Evolutionary conservation across 2,113 vertebrate species (phyloP), one percentile per base, ranked within the genome.

Genomic region (Tyrannus savana): DNA sequence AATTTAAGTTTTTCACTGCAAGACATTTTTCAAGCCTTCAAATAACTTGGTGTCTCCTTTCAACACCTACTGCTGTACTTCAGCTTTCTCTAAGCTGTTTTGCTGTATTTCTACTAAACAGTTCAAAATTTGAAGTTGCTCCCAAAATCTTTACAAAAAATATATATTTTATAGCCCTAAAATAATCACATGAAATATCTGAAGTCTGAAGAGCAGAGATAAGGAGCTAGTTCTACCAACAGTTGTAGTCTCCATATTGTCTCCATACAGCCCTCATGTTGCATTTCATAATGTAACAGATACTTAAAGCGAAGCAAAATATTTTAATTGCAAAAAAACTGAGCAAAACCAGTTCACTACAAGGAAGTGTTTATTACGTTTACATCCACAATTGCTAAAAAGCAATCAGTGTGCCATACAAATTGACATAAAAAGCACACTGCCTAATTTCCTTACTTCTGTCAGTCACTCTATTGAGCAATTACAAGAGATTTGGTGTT

Each of bases 11-110:
- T 92, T 90, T 87, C 76, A 81, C 68, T 49, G 89, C 86, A 92
- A 93, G 73, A 92, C 35, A 87, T 86, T 95, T 96, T 95, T 93
- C 68, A 77, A 95, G 64, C 47, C 76, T 92, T 93, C 93, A 81
- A 44, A 78, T 49, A 87, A 89, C 86, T 86, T 91, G 25, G 59
- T 88, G 39, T 74, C 64, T 93, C 64, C 63, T 93, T 92, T 87
- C 68, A 89, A 89, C 73, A 95, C 73, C 76, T 86, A 86, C 55
- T 81, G 33, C 56, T 1, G 2, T 71, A 75, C 50, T 85, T 87
- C 41, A 47, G 9, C 27, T 35, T 90, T 74, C 55, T 86, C 63
- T 79, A 78, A 66, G 68, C 23, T 67, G 35, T 79, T 85, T 68
- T 73, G 53, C 53, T 71, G 4, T 53, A 46, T 89, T 90, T 63